Percentiles rank a stretch among this genome's conserved stretches.
Evolutionary conservation across 2,113 vertebrate species (phyloP).

Genomic region (Blennius ocellaris): DNA sequence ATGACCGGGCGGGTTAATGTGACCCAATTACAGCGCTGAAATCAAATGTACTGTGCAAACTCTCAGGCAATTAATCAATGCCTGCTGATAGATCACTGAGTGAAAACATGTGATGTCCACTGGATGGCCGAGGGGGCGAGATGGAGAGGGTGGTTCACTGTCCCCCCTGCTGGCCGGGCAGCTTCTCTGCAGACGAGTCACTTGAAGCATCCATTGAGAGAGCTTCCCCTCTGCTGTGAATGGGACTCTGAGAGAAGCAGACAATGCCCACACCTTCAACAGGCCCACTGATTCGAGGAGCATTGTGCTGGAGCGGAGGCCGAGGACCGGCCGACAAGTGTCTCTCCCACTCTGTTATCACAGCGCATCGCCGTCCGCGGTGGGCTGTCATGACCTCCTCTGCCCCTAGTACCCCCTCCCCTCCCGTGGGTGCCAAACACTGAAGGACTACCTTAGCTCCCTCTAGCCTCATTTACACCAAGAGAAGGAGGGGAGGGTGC

Average conservation of each 20-base stretch:
- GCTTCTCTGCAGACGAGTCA: conserved; percentile 39
- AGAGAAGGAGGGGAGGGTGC: conserved; percentile 45
- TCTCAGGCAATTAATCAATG: conserved; percentile 56
- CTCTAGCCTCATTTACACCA: conserved; percentile 72
- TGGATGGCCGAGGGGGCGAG: too few species aligned
- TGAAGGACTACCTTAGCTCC: conserved; percentile 69
- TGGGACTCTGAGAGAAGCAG: conserved; percentile 47
- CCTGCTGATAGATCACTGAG: conserved; percentile 36
- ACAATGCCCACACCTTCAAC: conserved; percentile 80
- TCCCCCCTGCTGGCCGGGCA: conserved; percentile 55
- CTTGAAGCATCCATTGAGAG: conserved; percentile 66
- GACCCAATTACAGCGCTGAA: conserved; percentile 63
- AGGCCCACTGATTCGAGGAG: conserved; percentile 70
- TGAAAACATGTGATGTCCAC: conserved; percentile 58
- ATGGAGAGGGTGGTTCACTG: background rate
- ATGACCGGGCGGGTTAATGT: conserved; percentile 62
- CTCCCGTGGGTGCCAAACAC: conserved; percentile 52
- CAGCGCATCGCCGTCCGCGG: conserved; percentile 58
- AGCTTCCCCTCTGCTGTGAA: conserved; percentile 55
- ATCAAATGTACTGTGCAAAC: conserved; percentile 69
- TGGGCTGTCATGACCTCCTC: conserved; percentile 70
- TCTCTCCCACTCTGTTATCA: conserved; percentile 72
- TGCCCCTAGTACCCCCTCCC: conserved; percentile 23
- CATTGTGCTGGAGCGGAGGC: conserved; percentile 63
- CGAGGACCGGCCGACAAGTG: conserved; percentile 65